Percentiles rank a stretch among this genome's conserved stretches.
Conservation (phyloP, 2,797 vertebrate genomes). For the Sylvia borin region DNA sequence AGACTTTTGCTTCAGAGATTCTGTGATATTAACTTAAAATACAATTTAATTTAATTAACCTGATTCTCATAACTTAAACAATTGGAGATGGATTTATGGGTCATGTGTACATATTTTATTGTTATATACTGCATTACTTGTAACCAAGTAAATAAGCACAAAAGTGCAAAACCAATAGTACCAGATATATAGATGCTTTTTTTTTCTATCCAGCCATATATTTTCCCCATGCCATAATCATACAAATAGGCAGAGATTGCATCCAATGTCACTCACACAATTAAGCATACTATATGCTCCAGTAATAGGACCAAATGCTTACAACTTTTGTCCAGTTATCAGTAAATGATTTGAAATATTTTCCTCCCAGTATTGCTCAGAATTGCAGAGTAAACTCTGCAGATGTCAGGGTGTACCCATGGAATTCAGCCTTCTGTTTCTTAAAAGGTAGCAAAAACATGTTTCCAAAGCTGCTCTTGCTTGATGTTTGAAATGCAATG, state of each 20-base stretch:
- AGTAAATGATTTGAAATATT: neutral
- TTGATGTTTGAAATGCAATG: neutral
- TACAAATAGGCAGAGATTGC: neutral
- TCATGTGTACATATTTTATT: neutral
- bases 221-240: neutral
- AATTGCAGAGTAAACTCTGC: neutral
- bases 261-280: neutral
- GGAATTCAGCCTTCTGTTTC: slow-evolving; percentile 11
- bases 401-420: neutral
- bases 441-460: neutral
- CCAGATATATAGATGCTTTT: rapidly evolving
- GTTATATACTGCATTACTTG: neutral
- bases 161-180: neutral
- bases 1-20: neutral
- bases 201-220: neutral
- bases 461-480: neutral
- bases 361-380: neutral
- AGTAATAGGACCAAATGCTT: neutral
- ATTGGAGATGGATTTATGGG: neutral
- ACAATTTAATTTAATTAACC: neutral
- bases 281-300: neutral
- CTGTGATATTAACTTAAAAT: neutral
- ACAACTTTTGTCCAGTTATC: neutral
- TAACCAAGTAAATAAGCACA: neutral
- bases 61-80: neutral